Conservation (phyloP, 2,113 vertebrate genomes). For the Dromaius novaehollandiae region DNA sequence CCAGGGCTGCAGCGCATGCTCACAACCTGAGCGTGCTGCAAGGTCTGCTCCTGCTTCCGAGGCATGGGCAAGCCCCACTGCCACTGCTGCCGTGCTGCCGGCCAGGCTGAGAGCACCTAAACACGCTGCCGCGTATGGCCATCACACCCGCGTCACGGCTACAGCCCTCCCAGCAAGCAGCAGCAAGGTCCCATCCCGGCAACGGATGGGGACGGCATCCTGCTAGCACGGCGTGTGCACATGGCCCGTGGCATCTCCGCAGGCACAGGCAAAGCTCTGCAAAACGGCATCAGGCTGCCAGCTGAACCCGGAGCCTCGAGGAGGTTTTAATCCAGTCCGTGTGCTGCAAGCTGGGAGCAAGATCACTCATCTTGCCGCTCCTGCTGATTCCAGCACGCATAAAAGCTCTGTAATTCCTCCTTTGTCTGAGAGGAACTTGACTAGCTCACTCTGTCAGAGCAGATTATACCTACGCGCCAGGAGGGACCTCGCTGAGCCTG, state of each 20-base stretch:
- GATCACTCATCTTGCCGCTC: neutral
- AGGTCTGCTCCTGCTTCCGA: neutral
- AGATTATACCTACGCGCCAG: accelerated
- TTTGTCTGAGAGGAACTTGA: accelerated
- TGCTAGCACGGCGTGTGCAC: neutral
- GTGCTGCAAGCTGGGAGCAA: neutral
- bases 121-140: accelerated
- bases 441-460: accelerated
- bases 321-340: neutral
- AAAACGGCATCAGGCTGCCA: accelerated
- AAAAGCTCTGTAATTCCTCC: neutral
- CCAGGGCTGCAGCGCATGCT: too few relatives aligned
- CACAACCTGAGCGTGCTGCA: accelerated
- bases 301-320: neutral
- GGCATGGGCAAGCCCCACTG: too few relatives aligned
- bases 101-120: accelerated
- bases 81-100: too few relatives aligned
- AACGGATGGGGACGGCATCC: accelerated
- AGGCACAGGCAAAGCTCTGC: neutral
- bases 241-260: accelerated
- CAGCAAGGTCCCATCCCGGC: neutral
- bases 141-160: accelerated
- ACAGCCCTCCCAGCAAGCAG: neutral
- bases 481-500: accelerated
- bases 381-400: accelerated